These are phyloP conservation scores for Thymelicus acteon DNA, from an alignment of 2,888 invertebrate species.

Conservation along the genomic window DNA sequence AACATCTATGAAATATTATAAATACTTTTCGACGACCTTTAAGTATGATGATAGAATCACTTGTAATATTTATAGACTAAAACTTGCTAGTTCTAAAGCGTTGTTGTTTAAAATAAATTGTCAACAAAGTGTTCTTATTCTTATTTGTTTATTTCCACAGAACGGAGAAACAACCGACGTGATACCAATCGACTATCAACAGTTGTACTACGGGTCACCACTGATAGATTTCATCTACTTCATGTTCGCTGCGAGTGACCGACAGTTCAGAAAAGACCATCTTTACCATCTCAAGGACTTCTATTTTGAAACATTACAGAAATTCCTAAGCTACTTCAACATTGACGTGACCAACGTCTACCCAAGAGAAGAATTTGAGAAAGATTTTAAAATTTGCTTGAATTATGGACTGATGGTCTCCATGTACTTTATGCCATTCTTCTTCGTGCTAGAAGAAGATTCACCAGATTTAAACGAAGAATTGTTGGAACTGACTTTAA, in stretches of 20 bases:
- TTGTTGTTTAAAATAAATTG: no score
- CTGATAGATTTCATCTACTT: conserved; percentile 53
- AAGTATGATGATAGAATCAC: no score
- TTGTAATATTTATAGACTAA: no score
- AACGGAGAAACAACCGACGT: conserved; percentile 51
- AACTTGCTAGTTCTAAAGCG: no score
- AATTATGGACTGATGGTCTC: conserved; percentile 55
- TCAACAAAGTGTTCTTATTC: neutral
- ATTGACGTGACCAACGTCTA: conserved; percentile 49
- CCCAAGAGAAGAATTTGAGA: conserved; percentile 53
- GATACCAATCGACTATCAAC: conserved; percentile 55
- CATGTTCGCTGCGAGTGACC: conserved; percentile 49
- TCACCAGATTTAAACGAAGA: conserved; percentile 48
- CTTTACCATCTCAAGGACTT: conserved; percentile 51
- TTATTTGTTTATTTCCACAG: conserved; percentile 47
- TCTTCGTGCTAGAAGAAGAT: conserved; percentile 49
- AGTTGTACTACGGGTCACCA: conserved; percentile 51
- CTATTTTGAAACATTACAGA: conserved; percentile 51
- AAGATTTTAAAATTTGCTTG: conserved; percentile 48
- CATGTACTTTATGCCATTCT: conserved; percentile 49
- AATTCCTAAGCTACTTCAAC: conserved; percentile 52
- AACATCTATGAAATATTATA: no score
- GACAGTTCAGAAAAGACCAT: conserved; percentile 51
- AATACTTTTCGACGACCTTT: no score
- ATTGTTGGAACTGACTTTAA: conserved; percentile 44